Conservation (phyloP, 2,888 invertebrate genomes). For the Lasioglossum morio region DNA sequence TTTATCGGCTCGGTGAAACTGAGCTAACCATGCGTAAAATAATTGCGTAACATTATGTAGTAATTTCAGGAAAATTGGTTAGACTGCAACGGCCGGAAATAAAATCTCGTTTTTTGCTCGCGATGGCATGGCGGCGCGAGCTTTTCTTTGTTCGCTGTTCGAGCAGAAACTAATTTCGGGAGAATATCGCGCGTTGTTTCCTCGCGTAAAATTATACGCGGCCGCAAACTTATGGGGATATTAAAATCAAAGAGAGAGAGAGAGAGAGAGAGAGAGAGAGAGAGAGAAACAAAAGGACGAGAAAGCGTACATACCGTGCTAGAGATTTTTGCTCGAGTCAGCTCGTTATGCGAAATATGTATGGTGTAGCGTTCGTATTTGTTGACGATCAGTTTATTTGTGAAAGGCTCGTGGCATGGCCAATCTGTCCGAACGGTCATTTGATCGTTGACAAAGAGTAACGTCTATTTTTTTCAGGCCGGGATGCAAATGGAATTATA, state of each 20-base stretch:
- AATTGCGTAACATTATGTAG: constrained; percentile 34
- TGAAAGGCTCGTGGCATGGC: constrained; percentile 11
- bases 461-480: background rate
- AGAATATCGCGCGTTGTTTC: constrained; percentile 23
- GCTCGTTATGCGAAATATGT: constrained; percentile 34
- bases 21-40: background rate
- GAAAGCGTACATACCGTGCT: background rate
- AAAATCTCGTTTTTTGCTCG: constrained; percentile 1
- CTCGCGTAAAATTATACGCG: constrained; percentile 36
- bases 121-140: background rate
- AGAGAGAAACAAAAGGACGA: background rate
- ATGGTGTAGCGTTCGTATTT: constrained; percentile 33
- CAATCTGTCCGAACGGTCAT: constrained; percentile 21
- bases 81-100: constrained; percentile 1
- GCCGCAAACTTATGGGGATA: constrained; percentile 1
- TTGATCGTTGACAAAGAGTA: background rate
- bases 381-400: constrained; percentile 49
- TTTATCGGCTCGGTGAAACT: background rate
- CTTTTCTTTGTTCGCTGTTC: constrained; percentile 14
- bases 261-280: background rate
- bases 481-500: constrained; percentile 11
- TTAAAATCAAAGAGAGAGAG: background rate
- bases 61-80: constrained; percentile 37
- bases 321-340: background rate
- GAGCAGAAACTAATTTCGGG: constrained; percentile 43